Base-by-base conservation (phyloP, 2,113 vertebrate species). In the Myanophis thanlyinensis region DNA sequence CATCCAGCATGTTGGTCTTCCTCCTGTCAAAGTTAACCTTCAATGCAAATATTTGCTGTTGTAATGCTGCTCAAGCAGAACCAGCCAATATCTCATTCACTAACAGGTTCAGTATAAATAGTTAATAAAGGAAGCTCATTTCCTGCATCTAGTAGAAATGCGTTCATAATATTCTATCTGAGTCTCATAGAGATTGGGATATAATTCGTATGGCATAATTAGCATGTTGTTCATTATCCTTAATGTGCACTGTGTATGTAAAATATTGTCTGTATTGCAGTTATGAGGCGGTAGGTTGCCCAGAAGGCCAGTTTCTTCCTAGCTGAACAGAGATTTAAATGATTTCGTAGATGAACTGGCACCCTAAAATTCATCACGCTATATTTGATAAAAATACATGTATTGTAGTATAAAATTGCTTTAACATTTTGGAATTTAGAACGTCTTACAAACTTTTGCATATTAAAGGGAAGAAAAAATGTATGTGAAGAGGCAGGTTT, bases 61-160 rank as follows among this genome's bases (percentile, higher is more conserved):
- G 44, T 91, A 92, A 88, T 94, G 93, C 94, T 93, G 91, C 88
- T 90, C 22, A 94, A 95, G 89, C 91, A 89, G 92, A 93, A 35
- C 22, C 11, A 44, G 44, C 53, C 1, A 62, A 89, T 90, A 73
- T 95, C 93, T 73, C 91, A 92, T 96, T 95, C 94, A 46, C 0
- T 52, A 73, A 89, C 87, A 0, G 89, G 93, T 93, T 91, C 94
- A 95, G 1, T 94, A 95, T 98, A 95, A 93, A 97, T 98, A 97
- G 97, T 98, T 98, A 94, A 98, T 92, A 95, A 93, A 93, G 91
- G 84, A 94, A 93, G 89, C 54, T 90, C n/a, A 48, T 88, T 95
- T 94, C 96, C 73, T 92, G 96, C 95, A 96, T 97, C 96, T 95
- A 3, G 20, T 12, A 67, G 62, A 91, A 93, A 86, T 95, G 44